Percentiles rank a stretch among this genome's conserved stretches.
phyloP scores from a whole-genome alignment of 2,888 invertebrate genomes.

The Pyrrhosoma nymphula region DNA sequence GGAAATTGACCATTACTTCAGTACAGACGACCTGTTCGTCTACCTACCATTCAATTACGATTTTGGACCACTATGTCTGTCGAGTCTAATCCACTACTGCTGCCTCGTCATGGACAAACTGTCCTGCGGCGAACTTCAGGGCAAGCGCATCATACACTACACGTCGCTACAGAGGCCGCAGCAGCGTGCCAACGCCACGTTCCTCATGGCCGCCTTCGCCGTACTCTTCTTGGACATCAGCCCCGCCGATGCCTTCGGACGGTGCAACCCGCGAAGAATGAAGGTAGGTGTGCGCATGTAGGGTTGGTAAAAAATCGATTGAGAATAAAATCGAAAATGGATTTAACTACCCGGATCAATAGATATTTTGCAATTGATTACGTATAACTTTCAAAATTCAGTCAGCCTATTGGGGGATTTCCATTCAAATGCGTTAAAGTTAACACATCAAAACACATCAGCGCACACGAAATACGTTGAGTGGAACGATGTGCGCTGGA shows the following conservation, averaged over 20 bases:
- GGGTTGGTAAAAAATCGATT: too few relatives aligned
- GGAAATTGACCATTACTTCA: slow-evolving; percentile 3
- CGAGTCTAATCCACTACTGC: slow-evolving; percentile 47
- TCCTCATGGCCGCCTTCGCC: slow-evolving; percentile 38
- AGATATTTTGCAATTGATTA: too few relatives aligned
- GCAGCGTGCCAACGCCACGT: neutral
- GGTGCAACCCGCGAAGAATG: neutral
- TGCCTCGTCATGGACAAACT: slow-evolving; percentile 24
- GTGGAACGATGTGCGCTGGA: too few relatives aligned
- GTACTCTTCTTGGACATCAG: neutral
- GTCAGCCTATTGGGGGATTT: too few relatives aligned
- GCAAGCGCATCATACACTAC: slow-evolving; percentile 51
- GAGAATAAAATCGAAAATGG: too few relatives aligned
- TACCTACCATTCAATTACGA: neutral
- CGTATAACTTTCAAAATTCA: too few relatives aligned
- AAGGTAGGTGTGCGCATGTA: neutral
- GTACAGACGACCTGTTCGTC: slow-evolving; percentile 1
- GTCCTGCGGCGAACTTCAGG: neutral
- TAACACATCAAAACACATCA: too few relatives aligned
- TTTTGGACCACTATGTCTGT: slow-evolving; percentile 35
- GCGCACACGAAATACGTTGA: too few relatives aligned
- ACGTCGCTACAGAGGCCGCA: neutral
- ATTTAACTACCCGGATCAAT: too few relatives aligned
- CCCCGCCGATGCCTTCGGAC: neutral
- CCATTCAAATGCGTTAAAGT: too few relatives aligned